A percentile compares a stretch with the other conserved stretches of the same genome.
Conservation (phyloP, 2,797 vertebrate genomes). For the Mastacembelus armatus region DNA sequence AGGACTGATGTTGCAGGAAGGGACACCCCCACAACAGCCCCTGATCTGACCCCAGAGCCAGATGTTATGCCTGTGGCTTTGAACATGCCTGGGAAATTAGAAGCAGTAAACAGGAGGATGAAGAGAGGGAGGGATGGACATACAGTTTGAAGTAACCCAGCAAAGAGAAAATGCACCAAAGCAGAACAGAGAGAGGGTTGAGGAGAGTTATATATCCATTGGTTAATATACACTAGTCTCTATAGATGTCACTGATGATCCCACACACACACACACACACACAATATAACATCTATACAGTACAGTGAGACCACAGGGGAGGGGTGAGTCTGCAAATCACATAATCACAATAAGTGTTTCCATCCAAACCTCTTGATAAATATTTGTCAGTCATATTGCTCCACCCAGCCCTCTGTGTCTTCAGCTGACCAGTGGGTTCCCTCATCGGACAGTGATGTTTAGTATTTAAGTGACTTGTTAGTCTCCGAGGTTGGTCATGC, state of each 20-base stretch:
- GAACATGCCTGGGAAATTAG: conserved; percentile 74
- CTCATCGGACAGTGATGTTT: too few species aligned
- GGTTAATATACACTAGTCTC: conserved; percentile 49
- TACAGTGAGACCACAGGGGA: conserved; percentile 40
- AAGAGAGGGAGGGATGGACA: conserved; percentile 20
- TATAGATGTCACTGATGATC: conserved; percentile 51
- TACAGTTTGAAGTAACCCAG: conserved; percentile 61
- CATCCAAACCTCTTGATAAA: conserved; percentile 47
- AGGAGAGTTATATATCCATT: conserved; percentile 49
- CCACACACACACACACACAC: conserved; percentile 21
- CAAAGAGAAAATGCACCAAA: conserved; percentile 60
- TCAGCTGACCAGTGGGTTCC: conserved; percentile 17
- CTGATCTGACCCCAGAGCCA: conserved; percentile 37
- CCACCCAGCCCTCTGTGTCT: conserved; percentile 32
- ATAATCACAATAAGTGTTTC: conserved; percentile 39
- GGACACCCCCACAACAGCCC: conserved; percentile 39
- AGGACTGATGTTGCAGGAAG: conserved; percentile 32
- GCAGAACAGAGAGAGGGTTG: conserved; percentile 59
- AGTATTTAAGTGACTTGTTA: conserved; percentile 16
- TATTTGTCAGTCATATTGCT: conserved; percentile 23
- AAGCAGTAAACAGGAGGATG: conserved; percentile 37
- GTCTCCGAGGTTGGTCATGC: conserved; percentile 38
- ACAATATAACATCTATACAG: conserved; percentile 53
- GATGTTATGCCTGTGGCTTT: conserved; percentile 38
- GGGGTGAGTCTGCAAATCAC: conserved; percentile 26